phyloP scores from a whole-genome alignment of 1,140 invertebrate genomes.

The Saccostrea echinata region DNA sequence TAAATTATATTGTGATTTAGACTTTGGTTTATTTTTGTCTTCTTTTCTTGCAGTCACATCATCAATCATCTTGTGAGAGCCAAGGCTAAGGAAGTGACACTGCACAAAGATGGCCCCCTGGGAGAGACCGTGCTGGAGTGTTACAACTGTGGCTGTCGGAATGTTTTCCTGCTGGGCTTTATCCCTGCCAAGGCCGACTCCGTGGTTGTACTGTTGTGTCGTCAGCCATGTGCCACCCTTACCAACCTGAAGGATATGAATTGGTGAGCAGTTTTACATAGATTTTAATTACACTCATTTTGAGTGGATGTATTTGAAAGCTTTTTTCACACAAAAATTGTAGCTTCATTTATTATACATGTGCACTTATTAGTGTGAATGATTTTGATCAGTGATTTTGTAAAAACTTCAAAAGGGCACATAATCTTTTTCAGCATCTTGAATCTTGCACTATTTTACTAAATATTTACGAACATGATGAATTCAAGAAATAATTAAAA shows the following conservation, averaged over 20 bases:
- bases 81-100: conserved; percentile 98
- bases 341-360: too few species aligned
- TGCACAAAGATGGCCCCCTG: conserved; percentile 97
- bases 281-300: too few species aligned
- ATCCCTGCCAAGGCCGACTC: conserved; percentile 99
- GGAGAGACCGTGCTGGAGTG: conserved; percentile 99
- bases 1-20: not conserved
- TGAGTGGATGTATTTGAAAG: too few species aligned
- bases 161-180: conserved; percentile 98
- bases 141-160: conserved; percentile 97
- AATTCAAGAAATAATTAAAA: too few species aligned
- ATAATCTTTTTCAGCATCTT: too few species aligned
- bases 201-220: conserved; percentile 98
- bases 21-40: not conserved
- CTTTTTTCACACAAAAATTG: too few species aligned
- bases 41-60: conserved; percentile 88
- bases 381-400: too few species aligned
- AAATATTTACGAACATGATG: too few species aligned
- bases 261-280: conserved; percentile 83
- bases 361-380: too few species aligned
- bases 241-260: conserved; percentile 99
- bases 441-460: too few species aligned
- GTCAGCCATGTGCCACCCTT: conserved; percentile 98
- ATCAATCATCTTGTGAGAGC: conserved; percentile 99
- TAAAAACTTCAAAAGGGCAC: too few species aligned